Base-by-base conservation (phyloP, 2,888 invertebrate species). In the Petrophora chlorosata region DNA sequence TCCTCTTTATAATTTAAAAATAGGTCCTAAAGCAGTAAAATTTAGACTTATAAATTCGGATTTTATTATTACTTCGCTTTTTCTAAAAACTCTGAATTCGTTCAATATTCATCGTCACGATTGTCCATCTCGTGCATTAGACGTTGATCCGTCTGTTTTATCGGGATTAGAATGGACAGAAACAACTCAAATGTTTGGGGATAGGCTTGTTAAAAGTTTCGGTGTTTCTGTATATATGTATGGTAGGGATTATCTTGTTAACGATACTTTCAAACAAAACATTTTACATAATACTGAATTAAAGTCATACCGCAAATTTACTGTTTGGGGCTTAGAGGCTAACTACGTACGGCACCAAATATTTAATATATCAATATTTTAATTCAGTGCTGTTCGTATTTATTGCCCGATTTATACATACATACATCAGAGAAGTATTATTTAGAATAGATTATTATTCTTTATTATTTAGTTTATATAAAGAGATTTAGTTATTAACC, bases 21-120 rank as follows among this genome's bases (percentile, higher is more conserved):
- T 19, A 5, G 19, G 19, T 19, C 19, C 4, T 4, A 19, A 5
- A 19, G 1, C 2, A 19, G 5, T 19, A 19, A 7, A 19, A 19
- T 1, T 19, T 19, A 5, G 19, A 5, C 4, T 19, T 2, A 19
- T 5, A 4, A 19, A 7, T 5, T 7, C 7, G 7, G 7, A 19
- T 2, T 5, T 4, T 5, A 19, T 19, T 55, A 57, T 12, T 12
- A 12, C 49, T 50, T 51, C 39, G 45, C 7, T 3, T 35, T 46
- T 42, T 53, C 26, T 43, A 48, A 41, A 53, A 48, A 34, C 22
- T 28, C 34, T 9, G 19, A 25, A 32, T n/a, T 33, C 39, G 66
- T 65, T 76, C 67, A 69, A 66, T 83, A 87, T 88, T 85, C 87
- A 73, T 59, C 61, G 79, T 65, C 87, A 88, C 87, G 87, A 69